Base-by-base conservation (phyloP, 2,113 vertebrate genomes). In the Trichechus manatus region DNA sequence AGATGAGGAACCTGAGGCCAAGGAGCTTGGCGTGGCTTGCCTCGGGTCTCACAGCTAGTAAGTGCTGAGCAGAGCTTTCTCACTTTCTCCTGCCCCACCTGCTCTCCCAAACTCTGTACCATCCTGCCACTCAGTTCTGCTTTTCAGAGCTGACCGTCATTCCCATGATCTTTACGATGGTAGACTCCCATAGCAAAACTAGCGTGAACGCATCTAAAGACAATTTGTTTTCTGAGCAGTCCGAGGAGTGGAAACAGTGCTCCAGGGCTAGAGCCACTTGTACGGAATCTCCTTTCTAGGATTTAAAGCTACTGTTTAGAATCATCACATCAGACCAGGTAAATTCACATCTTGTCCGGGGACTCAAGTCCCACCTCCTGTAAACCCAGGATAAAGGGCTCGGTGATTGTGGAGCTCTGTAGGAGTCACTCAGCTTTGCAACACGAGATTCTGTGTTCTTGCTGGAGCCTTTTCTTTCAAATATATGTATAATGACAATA, bases 171-270 rank as follows among this genome's bases (percentile, higher is more conserved):
- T 31, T 56, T 15, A 27, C 22, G 0, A 1, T 0, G 7, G 29
- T 13, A 36, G 31, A 17, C 44, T 50, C 29, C 9, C n/a, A n/a
- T 1, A 29, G 31, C 63, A 31, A 75, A 44, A 15, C 25, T 10
- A 23, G 15, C 0, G 1, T 19, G 29, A 92, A 15, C 39, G 15
- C 66, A 20, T 39, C 50, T 75, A 44, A 29, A 27, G 7, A 27
- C 13, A 33, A 15, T 4, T 17, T 36, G 7, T 50, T 63, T 87
- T 31, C 56, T 42, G 36, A 82, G 59, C 31, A 64, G 5, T 42
- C 50, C 0, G 9, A 39, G 14, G 15, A 5, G 17, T 2, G 2
- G n/a, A 5, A 47, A 0, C 13, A 59, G 6, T 0, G 23, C 29
- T 47, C 53, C 23, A 1, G 4, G 39, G 27, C 8, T 47, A 7